Base-by-base conservation (phyloP, 2,797 vertebrate species). In the Petrocephalus schoutedeni region DNA sequence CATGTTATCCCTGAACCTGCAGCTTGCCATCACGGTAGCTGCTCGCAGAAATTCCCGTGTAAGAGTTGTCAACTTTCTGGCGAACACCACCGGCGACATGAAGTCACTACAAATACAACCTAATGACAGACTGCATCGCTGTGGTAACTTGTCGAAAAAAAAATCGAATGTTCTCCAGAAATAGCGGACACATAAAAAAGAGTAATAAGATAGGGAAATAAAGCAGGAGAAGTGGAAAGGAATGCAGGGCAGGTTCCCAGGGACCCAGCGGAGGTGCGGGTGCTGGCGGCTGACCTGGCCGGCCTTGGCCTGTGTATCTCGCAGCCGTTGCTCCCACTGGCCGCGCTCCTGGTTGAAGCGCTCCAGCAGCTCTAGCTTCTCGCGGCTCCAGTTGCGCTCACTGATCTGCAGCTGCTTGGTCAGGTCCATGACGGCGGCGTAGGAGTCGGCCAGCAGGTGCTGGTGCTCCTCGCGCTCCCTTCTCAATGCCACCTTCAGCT, bases 361-460 rank as follows among this genome's bases (percentile, higher is more conserved):
- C 88, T 97, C 96, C 92, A 99, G 93, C 91, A 99, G 95, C 93
- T 99, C 98, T 92, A 98, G 93, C 92, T 98, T 98, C 93, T 99
- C 98, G 87, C 97, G 96, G 92, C 96, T 95, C 98, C 98, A 99
- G 96, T 98, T 98, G 93, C 96, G 97, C 95, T 99, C 97, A 0
- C 95, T 97, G 88, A 98, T 96, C 95, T 98, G 98, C 87, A 99
- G 95, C 95, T 99, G 98, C 92, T 98, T 97, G 0, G 98, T 99
- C 61, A 99, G 95, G 93, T 99, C 98, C 98, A 99, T 99, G 91
- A 99, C 98, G 0, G 98, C 98, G 0, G 97, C 96, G 49, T 99
- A 99, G 9, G 98, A 99, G 91, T 99, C 98, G 0, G 98, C 98
- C 86, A 99, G 95, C 88, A 99, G 97, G 89, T 98, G 97, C 90